Evolutionary conservation across 1,140 invertebrate species (phyloP).

Genomic region (Heliconius nattereri): DNA sequence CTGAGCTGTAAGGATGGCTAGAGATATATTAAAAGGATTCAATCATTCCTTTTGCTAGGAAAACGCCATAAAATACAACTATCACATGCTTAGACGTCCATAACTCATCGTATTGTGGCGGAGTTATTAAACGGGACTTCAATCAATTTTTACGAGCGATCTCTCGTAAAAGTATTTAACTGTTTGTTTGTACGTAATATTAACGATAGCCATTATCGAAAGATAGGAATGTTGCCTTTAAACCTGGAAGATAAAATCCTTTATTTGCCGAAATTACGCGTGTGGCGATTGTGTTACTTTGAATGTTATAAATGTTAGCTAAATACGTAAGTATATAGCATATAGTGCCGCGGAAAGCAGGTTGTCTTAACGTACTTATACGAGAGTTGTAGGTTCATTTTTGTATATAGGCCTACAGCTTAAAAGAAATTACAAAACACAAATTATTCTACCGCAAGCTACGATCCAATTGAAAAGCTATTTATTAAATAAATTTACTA

Average conservation of each 20-base stretch:
- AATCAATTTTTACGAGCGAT: slow-evolving; percentile 79
- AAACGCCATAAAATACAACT: slow-evolving; percentile 54
- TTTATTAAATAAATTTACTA: no score
- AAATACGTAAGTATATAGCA: background rate
- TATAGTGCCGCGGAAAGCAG: no score
- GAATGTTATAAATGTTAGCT: background rate
- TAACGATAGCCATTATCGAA: slow-evolving; percentile 65
- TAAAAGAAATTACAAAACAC: no score
- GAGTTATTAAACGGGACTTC: slow-evolving; percentile 66
- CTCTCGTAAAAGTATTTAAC: slow-evolving; percentile 78
- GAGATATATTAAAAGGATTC: slow-evolving; percentile 27
- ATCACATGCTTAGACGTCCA: slow-evolving; percentile 56
- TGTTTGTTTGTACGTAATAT: slow-evolving; percentile 76
- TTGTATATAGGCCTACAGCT: no score
- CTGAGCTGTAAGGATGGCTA: background rate
- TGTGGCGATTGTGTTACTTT: background rate
- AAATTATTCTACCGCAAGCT: no score
- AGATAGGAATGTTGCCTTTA: slow-evolving; percentile 49
- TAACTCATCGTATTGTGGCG: slow-evolving; percentile 58
- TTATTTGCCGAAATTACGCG: background rate
- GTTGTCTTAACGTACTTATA: background rate
- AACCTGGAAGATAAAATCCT: slow-evolving; percentile 13
- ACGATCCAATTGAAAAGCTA: no score
- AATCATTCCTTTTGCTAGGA: slow-evolving; percentile 54
- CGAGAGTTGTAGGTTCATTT: no score